A percentile compares a stretch with the other conserved stretches of the same genome.
Conservation (phyloP, 2,113 vertebrate species). For the Onychorhynchus coronatus region DNA sequence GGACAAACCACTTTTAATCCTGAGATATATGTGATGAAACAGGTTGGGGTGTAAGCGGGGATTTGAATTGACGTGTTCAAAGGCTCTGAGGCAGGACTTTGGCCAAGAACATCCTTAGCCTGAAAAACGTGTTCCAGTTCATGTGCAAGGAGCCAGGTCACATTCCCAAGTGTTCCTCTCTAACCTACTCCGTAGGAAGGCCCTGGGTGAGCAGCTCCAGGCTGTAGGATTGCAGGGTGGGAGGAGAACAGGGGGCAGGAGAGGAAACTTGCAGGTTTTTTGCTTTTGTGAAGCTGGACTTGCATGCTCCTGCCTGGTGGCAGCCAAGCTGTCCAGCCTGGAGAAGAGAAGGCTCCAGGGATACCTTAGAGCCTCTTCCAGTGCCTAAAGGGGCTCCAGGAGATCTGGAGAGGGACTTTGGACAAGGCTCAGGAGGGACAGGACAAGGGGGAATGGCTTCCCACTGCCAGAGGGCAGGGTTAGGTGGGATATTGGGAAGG, state of each 20-base stretch:
- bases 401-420: background rate
- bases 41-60: background rate
- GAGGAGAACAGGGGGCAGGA: background rate
- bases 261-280: background rate
- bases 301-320: fast-evolving
- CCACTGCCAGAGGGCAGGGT: fast-evolving
- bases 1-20: background rate
- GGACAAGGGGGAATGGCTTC: background rate
- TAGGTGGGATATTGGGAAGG: background rate
- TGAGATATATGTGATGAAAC: background rate
- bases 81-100: background rate
- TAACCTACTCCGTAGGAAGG: background rate
- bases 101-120: background rate
- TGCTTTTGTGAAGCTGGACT: background rate
- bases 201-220: background rate
- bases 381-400: background rate
- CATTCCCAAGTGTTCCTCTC: fast-evolving
- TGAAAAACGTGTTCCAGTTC: background rate
- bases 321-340: background rate
- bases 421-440: background rate
- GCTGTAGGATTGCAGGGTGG: background rate
- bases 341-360: background rate
- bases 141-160: background rate
- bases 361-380: background rate
- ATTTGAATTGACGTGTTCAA: background rate